Evolutionary conservation across 2,797 vertebrate species (phyloP), one percentile per base, ranked within the genome.

Genomic region (Catostomus latipinnis): DNA sequence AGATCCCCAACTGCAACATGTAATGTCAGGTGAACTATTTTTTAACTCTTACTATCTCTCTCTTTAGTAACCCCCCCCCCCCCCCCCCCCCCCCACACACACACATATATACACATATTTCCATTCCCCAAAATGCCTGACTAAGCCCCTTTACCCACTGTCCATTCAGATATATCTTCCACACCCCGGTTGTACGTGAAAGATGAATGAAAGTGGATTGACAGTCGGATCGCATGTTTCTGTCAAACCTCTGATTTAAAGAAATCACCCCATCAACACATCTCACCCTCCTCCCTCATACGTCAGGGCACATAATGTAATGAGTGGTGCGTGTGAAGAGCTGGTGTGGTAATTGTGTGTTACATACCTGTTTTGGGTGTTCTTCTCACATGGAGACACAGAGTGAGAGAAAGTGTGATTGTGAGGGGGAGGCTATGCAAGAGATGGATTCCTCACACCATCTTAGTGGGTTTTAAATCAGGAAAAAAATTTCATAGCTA

Each of bases 301-400:
- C 78, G 87, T 90, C 90, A 91, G 90, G 82, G 84, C 50, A 87
- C 76, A 86, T 84, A 87, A 88, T 76, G 87, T 88, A 87, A 89
- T 89, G 88, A 93, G 91, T 90, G 90, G 82, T 87, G 83, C 88
- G 85, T 78, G 88, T 88, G 89, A 86, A 86, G 85, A 90, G 88
- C 87, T 78, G 82, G 86, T 81, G 83, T 81, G 75, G 74, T 91
- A 91, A 92, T 90, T 93, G 89, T 88, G 87, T 73, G 58, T 85
- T 84, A 89, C 92, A 92, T 92, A 93, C 92, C 91, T 91, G 92
- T 88, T 82, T 84, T 81, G 92, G 90, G 91, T 91, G 93, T 90
- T 93, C 90, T 90, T 85, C 22, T 22, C 22, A 85, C 82, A 56
- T n/a, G 10, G 34, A 34, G 16, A 68, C 18, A 7, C 2, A 69